Conservation (phyloP, 2,888 invertebrate species). For the Brenthis hecate region DNA sequence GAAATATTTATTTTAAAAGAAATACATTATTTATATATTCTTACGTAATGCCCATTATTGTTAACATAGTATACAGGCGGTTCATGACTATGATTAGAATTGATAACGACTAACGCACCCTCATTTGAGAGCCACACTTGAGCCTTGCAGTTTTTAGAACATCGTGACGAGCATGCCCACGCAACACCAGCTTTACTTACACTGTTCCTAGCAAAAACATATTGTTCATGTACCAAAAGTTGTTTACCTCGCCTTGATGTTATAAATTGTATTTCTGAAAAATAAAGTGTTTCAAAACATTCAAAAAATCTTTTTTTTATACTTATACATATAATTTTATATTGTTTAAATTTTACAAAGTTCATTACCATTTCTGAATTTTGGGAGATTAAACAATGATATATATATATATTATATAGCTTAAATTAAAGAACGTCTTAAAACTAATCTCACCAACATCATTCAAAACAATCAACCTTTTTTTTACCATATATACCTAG, state of each 20-base stretch:
- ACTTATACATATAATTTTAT: neutral
- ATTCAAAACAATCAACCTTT: no score
- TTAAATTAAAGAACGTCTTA: no score
- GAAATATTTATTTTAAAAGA: neutral
- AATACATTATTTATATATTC: slow-evolving; percentile 1
- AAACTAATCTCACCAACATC: no score
- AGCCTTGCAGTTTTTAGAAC: slow-evolving; percentile 64
- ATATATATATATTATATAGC: no score
- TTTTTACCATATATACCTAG: no score
- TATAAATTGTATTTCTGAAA: slow-evolving; percentile 70
- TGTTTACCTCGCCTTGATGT: slow-evolving; percentile 64
- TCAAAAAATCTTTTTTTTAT: neutral
- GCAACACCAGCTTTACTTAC: slow-evolving; percentile 53
- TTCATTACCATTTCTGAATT: no score
- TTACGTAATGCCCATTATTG: slow-evolving; percentile 31
- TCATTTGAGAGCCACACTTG: slow-evolving; percentile 54
- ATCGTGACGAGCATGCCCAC: slow-evolving; percentile 69
- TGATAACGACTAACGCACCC: slow-evolving; percentile 54
- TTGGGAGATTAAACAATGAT: no score
- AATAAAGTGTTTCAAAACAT: slow-evolving; percentile 25
- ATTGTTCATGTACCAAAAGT: slow-evolving; percentile 62
- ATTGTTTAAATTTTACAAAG: neutral
- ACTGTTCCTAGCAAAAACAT: slow-evolving; percentile 62
- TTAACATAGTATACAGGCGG: slow-evolving; percentile 66
- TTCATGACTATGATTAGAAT: slow-evolving; percentile 57